A percentile compares a stretch with the other conserved stretches of the same genome.
Conservation (phyloP, 2,113 vertebrate species). For the Mellivora capensis region DNA sequence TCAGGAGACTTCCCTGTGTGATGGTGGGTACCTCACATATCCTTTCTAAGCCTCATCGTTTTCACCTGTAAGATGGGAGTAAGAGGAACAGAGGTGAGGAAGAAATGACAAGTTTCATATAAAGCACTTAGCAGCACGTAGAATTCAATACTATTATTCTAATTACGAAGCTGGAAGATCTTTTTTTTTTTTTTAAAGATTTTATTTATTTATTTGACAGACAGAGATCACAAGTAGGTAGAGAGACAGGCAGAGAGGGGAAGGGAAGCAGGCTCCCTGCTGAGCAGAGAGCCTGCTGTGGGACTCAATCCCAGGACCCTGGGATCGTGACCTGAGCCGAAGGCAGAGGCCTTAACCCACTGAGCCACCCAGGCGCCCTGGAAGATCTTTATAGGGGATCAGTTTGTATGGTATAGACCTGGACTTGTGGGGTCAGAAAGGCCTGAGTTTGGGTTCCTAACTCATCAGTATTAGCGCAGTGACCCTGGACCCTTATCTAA, state of each 20-base stretch:
- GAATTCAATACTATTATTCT: not conserved
- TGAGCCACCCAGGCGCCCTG: too few species aligned
- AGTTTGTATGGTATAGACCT: not conserved
- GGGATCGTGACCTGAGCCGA: too few species aligned
- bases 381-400: not conserved
- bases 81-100: not conserved
- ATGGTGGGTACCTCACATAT: not conserved
- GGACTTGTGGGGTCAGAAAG: not conserved
- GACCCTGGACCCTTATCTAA: not conserved
- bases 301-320: too few species aligned
- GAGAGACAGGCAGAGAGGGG: too few species aligned
- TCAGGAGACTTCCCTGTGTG: not conserved
- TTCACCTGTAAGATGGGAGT: not conserved
- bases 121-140: not conserved
- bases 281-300: too few species aligned
- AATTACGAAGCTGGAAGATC: not conserved
- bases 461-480: not conserved
- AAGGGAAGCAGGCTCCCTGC: too few species aligned
- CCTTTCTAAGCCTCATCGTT: not conserved
- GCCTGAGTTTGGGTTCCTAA: not conserved
- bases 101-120: not conserved
- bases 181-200: too few species aligned
- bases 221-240: too few species aligned
- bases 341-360: too few species aligned
- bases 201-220: too few species aligned